These are phyloP conservation scores for Tipula confusa DNA, from an alignment of 2,888 invertebrate genomes.

Conservation along the genomic window DNA sequence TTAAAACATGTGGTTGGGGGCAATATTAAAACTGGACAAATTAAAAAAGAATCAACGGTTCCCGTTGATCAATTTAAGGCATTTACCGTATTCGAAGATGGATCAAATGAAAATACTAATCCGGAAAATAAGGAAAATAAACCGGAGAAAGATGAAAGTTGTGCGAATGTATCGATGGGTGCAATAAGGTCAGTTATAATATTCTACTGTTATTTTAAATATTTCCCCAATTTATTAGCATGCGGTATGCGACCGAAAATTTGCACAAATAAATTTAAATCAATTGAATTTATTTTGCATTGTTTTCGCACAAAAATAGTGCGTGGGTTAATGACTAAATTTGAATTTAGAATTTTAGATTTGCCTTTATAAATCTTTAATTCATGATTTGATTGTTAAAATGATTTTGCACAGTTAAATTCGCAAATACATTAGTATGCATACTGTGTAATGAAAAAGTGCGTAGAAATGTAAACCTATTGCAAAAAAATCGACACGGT, in stretches of 20 bases:
- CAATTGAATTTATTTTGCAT: not conserved
- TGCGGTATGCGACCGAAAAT: not conserved
- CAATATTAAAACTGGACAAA: not conserved
- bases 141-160: slow-evolving; percentile 39
- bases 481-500: no score
- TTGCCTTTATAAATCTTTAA: not conserved
- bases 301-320: not conserved
- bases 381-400: not conserved
- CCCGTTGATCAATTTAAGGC: slow-evolving; percentile 71
- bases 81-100: slow-evolving; percentile 71
- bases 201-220: not conserved
- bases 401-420: not conserved
- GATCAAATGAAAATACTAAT: slow-evolving; percentile 46
- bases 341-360: not conserved
- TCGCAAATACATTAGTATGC: not conserved
- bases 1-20: not conserved
- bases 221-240: not conserved
- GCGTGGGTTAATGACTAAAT: not conserved
- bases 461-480: not conserved
- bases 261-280: not conserved
- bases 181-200: slow-evolving; percentile 34
- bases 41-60: slow-evolving; percentile 37
- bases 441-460: not conserved
- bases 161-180: slow-evolving; percentile 32
- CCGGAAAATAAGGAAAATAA: slow-evolving; percentile 39